Percentiles rank a stretch among this genome's conserved stretches.
phyloP scores from a whole-genome alignment of 2,113 vertebrate species.

The Hiodon tergisus region DNA sequence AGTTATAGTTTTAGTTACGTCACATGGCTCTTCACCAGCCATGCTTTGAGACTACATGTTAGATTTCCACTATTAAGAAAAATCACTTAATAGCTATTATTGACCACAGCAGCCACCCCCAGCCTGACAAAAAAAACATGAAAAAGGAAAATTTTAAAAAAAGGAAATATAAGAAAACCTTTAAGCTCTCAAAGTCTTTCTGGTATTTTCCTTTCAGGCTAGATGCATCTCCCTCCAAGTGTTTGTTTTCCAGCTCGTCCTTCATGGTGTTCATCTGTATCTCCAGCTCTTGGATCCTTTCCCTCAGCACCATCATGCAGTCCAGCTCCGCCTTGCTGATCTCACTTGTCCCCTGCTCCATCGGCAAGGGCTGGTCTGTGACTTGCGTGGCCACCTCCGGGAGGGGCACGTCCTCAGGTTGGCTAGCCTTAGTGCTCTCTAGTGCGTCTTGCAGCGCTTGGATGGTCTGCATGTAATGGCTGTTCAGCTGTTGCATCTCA shows the following conservation, averaged over 20 bases:
- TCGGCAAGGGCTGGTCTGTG: background rate
- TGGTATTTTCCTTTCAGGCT: slow-evolving; percentile 89
- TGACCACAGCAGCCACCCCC: slow-evolving; percentile 26
- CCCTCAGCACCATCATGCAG: slow-evolving; percentile 71
- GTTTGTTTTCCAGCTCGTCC: slow-evolving; percentile 84
- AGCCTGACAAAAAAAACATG: slow-evolving; percentile 15
- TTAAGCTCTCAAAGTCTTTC: slow-evolving; percentile 93
- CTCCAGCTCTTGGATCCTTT: slow-evolving; percentile 85
- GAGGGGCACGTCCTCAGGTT: background rate
- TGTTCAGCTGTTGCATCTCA: slow-evolving; percentile 73
- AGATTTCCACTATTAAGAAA: too few relatives aligned
- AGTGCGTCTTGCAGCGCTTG: slow-evolving; percentile 61
- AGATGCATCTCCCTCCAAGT: slow-evolving; percentile 70
- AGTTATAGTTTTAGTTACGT: too few relatives aligned
- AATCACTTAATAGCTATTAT: background rate
- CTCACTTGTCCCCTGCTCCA: slow-evolving; percentile 25
- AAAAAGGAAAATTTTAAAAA: slow-evolving; percentile 22
- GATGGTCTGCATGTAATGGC: slow-evolving; percentile 70
- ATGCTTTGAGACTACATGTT: too few relatives aligned
- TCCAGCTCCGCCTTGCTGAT: slow-evolving; percentile 37
- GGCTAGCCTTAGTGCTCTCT: slow-evolving; percentile 45
- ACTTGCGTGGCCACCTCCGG: background rate
- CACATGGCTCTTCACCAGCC: too few relatives aligned
- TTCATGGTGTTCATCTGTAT: slow-evolving; percentile 84
- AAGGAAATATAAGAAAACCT: slow-evolving; percentile 71